These are phyloP conservation scores for Pandemis cinnamomeana DNA, from an alignment of 2,888 invertebrate species.

Conservation along the genomic window DNA sequence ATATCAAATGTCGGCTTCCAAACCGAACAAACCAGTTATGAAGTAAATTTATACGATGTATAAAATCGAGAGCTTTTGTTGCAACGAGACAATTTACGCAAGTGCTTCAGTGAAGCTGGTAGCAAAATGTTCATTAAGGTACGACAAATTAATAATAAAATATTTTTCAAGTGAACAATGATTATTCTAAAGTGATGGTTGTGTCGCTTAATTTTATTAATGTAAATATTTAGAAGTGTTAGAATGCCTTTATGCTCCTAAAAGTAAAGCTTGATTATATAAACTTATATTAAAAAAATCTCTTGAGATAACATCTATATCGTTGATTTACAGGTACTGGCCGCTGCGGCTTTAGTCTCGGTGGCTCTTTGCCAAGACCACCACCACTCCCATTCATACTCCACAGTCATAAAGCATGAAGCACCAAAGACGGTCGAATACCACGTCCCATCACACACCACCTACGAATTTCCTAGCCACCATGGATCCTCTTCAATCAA, in stretches of 20 bases:
- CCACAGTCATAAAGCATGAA: conserved; percentile 60
- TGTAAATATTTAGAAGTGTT: not conserved
- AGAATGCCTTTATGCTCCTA: no score
- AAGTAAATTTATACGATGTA: conserved; percentile 56
- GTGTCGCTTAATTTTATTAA: not conserved
- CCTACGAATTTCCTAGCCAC: conserved; percentile 18
- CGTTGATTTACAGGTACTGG: conserved; percentile 52
- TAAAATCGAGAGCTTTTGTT: conserved; percentile 58
- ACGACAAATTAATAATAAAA: conserved; percentile 4
- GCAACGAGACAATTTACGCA: conserved; percentile 54
- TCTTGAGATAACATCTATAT: not conserved
- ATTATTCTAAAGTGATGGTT: not conserved
- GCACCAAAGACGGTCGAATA: conserved; percentile 54
- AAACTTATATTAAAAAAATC: not conserved
- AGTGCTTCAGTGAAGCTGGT: conserved; percentile 54
- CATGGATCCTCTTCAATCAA: conserved; percentile 7
- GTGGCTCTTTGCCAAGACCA: conserved; percentile 57
- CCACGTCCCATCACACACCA: conserved; percentile 31
- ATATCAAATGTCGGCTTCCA: conserved; percentile 51
- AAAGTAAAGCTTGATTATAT: no score
- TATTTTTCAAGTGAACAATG: not conserved
- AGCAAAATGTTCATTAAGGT: conserved; percentile 52
- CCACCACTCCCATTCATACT: conserved; percentile 51
- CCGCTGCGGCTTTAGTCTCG: conserved; percentile 49
- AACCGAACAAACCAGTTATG: conserved; percentile 58